Evolutionary conservation across 2,113 vertebrate genomes (phyloP).

Genomic region (Bubo scandiacus): DNA sequence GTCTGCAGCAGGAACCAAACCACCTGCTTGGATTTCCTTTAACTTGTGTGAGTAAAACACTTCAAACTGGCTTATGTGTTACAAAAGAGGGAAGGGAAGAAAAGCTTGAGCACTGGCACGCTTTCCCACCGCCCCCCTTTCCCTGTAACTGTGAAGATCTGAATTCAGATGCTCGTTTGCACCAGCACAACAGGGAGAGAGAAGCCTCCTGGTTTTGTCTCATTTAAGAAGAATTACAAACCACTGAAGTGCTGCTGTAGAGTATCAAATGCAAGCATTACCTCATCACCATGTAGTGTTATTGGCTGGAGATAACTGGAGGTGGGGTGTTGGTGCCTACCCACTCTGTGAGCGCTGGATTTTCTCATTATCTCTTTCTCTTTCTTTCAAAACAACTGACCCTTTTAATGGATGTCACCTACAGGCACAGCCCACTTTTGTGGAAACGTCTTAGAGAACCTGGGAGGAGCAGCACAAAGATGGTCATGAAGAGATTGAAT

Average conservation of each 20-base stretch:
- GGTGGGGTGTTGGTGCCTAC: not conserved
- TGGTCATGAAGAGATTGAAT: not conserved
- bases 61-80: not conserved
- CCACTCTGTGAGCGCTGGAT: not conserved
- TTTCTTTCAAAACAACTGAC: constrained; percentile 15
- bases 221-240: not conserved
- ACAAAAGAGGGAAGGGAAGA: not conserved
- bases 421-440: not conserved
- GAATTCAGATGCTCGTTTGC: not conserved
- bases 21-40: constrained; percentile 4
- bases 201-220: not conserved
- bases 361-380: constrained; percentile 40
- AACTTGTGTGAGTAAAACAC: not conserved
- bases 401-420: constrained; percentile 19
- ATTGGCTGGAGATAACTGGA: constrained; percentile 52
- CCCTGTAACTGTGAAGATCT: not conserved
- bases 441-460: not conserved
- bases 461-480: not conserved
- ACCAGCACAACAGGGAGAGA: not conserved
- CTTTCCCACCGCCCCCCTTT: not conserved
- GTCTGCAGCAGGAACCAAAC: not conserved
- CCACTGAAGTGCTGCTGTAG: not conserved
- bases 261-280: not conserved
- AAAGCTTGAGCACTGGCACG: not conserved
- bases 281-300: not conserved